Evolutionary conservation across 1,140 invertebrate genomes (phyloP).

Genomic region (Drosophila ambigua): DNA sequence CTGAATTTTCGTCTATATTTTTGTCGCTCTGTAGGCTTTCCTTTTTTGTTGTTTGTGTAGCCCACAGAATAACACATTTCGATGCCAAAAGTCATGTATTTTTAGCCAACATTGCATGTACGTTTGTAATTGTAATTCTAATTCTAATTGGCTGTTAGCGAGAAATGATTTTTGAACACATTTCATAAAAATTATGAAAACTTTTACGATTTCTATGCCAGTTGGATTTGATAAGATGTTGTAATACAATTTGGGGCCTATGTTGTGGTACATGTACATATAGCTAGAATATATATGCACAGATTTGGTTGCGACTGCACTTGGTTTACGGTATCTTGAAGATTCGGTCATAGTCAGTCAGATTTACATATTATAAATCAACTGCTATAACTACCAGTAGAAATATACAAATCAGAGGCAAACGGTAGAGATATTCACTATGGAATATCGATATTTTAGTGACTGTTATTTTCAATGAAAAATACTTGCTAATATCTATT

Average conservation of each 20-base stretch:
- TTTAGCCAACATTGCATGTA: slow-evolving; percentile 47
- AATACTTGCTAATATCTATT: too few relatives aligned
- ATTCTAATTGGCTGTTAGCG: slow-evolving; percentile 63
- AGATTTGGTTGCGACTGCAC: too few relatives aligned
- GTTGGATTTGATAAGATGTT: slow-evolving; percentile 11
- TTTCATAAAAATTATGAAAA: slow-evolving; percentile 48
- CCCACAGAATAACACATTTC: slow-evolving; percentile 51
- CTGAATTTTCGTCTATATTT: slow-evolving; percentile 32
- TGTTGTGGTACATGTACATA: not conserved
- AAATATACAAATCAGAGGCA: too few relatives aligned
- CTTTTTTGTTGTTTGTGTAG: slow-evolving; percentile 56
- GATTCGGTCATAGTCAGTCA: not conserved
- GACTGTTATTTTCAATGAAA: too few relatives aligned
- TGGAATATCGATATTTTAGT: too few relatives aligned
- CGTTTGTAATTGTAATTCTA: slow-evolving; percentile 28
- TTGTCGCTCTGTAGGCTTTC: slow-evolving; percentile 32
- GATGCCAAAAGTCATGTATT: slow-evolving; percentile 72
- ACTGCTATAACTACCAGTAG: too few relatives aligned
- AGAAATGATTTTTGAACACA: slow-evolving; percentile 36
- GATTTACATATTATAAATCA: too few relatives aligned
- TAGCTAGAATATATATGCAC: slow-evolving; percentile 1
- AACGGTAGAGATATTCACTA: too few relatives aligned
- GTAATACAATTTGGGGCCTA: slow-evolving; percentile 12
- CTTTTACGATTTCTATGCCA: slow-evolving; percentile 28
- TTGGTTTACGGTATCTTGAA: not conserved